Evolutionary conservation across 2,888 invertebrate genomes (phyloP).

Genomic region (Shargacucullia verbasci): DNA sequence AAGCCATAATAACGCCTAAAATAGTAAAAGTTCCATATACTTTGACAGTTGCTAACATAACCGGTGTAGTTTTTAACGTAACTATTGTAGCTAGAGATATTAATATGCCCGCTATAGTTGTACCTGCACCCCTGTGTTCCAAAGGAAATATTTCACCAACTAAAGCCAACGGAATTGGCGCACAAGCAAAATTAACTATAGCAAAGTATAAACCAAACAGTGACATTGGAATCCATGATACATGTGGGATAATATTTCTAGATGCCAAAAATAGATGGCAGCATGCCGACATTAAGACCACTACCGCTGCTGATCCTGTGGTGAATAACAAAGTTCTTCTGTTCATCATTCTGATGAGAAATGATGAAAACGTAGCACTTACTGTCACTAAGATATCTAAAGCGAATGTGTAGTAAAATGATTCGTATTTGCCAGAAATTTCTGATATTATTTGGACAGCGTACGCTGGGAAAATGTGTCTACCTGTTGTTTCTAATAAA

Average conservation of each 20-base stretch:
- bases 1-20: slow-evolving; percentile 50
- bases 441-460: slow-evolving; percentile 62
- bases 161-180: slow-evolving; percentile 59
- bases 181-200: slow-evolving; percentile 60
- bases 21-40: slow-evolving; percentile 65
- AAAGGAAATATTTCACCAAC: slow-evolving; percentile 64
- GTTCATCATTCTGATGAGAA: slow-evolving; percentile 51
- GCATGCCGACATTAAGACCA: slow-evolving; percentile 52
- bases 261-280: slow-evolving; percentile 50
- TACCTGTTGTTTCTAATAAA: slow-evolving; percentile 59
- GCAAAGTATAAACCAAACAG: slow-evolving; percentile 59
- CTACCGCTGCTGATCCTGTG: slow-evolving; percentile 55
- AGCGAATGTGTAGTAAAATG: slow-evolving; percentile 59
- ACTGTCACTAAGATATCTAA: slow-evolving; percentile 59
- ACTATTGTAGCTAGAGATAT: slow-evolving; percentile 43
- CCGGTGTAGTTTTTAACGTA: slow-evolving; percentile 46
- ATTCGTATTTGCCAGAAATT: slow-evolving; percentile 46
- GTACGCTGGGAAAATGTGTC: slow-evolving; percentile 64
- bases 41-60: slow-evolving; percentile 52
- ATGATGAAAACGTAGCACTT: slow-evolving; percentile 52
- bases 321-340: slow-evolving; percentile 61
- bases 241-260: slow-evolving; percentile 40
- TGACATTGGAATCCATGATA: slow-evolving; percentile 51
- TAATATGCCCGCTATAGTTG: slow-evolving; percentile 51
- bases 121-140: slow-evolving; percentile 56